Evolutionary conservation across 92 coral and sea anemone species (phyloP), one percentile per base, ranked within the genome.

Genomic region (Micromussa lordhowensis): DNA sequence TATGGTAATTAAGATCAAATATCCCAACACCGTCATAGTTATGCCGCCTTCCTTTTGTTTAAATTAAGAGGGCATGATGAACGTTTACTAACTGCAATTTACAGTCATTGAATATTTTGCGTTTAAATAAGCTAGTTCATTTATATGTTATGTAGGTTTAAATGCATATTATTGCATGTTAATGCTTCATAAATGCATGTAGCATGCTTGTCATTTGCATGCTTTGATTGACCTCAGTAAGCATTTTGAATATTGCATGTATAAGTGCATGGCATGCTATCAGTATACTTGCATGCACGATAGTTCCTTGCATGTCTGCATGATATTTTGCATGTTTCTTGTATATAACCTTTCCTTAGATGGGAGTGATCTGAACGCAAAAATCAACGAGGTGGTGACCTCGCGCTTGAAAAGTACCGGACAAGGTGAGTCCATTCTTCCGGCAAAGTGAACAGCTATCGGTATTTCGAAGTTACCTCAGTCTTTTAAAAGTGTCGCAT

Each of bases 351-450:
- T 77, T 48, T 54, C 34, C 64, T 29, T 26, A 54, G 58, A 48
- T 48, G 58, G 58, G 64, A 48, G 38, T 11, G 53, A 73, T 18
- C 49, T 73, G 77, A 73, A 73, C 38, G 48, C 44, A 73, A 73
- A 73, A 73, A 73, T 73, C 77, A 73, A 34, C 77, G 77, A 73
- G 49, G 77, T 73, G 51, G 77, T 73, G 22, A 73, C 24, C 15
- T 73, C 77, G n/a, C 77, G 53, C 49, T 28, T 73, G 29, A 73
- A 28, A 73, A n/a, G 26, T 12, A 73, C 77, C 4, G 35, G 12
- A 10, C 5, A 49, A 73, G 77, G 77, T 73, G 26, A 73, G 77
- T 73, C 36, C 14, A 9, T 73, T 21, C 3, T 73, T 34, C 49
- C 1, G 51, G 11, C 11, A 35, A 32, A 71, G 22, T 8, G 40